These are phyloP conservation scores for Aldabrachelys gigantea DNA, from an alignment of 2,113 vertebrate genomes.

Conservation along the genomic window DNA sequence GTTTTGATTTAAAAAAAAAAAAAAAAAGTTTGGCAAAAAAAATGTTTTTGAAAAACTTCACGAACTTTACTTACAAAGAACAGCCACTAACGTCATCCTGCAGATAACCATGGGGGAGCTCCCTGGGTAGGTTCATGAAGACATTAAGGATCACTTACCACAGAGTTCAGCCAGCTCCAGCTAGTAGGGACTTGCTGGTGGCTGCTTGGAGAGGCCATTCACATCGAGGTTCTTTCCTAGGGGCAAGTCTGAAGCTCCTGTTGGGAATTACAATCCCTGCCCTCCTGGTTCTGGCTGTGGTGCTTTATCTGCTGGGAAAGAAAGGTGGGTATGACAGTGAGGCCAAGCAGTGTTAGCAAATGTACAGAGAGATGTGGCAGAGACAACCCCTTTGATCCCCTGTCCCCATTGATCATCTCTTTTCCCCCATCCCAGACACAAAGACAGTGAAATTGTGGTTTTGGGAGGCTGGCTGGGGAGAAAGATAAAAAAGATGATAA, in stretches of 20 bases:
- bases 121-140: too few species aligned
- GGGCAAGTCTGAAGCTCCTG: rapidly evolving
- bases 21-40: not conserved
- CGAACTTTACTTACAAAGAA: not conserved
- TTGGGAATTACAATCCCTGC: too few species aligned
- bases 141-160: not conserved
- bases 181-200: too few species aligned
- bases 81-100: not conserved
- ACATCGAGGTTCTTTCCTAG: too few species aligned
- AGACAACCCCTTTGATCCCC: too few species aligned
- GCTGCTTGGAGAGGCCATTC: too few species aligned
- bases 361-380: not conserved
- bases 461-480: too few species aligned
- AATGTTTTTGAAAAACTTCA: not conserved
- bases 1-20: not conserved
- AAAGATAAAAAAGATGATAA: not conserved
- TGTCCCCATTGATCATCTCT: too few species aligned
- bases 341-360: not conserved
- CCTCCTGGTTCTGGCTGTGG: too few species aligned
- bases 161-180: too few species aligned
- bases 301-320: not conserved
- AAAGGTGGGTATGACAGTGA: not conserved
- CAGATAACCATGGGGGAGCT: not conserved
- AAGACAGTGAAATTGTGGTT: too few species aligned
- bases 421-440: too few species aligned